Evolutionary conservation across 2,113 vertebrate genomes (phyloP), one percentile per base, ranked within the genome.

Genomic region (Anser cygnoides): DNA sequence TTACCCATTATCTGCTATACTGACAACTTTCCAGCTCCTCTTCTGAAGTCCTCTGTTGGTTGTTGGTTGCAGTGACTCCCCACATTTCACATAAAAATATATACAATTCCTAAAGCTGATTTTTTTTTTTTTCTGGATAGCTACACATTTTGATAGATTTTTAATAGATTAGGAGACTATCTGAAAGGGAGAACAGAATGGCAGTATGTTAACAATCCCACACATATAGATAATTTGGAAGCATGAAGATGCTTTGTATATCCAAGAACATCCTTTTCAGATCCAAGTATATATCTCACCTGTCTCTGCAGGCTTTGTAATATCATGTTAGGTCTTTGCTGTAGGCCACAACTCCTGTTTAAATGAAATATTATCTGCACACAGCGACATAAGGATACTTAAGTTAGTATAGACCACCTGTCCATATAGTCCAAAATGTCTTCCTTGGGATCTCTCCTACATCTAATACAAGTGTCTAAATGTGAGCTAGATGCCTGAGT

Each of bases 301-400:
- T 78, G 11, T 11, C 10, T 70, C 44, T 55, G 39, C 3, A 54
- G 22, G 12, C 35, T 74, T 26, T 70, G 26, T 35, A 62, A 49
- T 13, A 13, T 14, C 23, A n/a, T 44, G 49, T 90, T 31, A 87
- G 39, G 85, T 78, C 78, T 96, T 96, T 97, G 91, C 67, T 92
- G 18, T 65, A 89, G 78, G 77, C 88, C 91, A 94, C 73, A 89
- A 26, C 21, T 95, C 76, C 81, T 87, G 37, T 33, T 74, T 55
- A 79, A 76, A 73, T 75, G 63, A 92, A 6, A 9, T 57, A 68
- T 87, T 70, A 88, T 72, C 77, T 95, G 65, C 81, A 91, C n/a
- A 18, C 17, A 90, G 70, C 80, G 95, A 92, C 52, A 85, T 83
- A 78, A 28, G 72, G 79, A 96, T 91, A 92, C 67, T 95, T 92